These are phyloP conservation scores for Prunella fulvescens DNA, from an alignment of 2,113 vertebrate genomes.

Conservation along the genomic window DNA sequence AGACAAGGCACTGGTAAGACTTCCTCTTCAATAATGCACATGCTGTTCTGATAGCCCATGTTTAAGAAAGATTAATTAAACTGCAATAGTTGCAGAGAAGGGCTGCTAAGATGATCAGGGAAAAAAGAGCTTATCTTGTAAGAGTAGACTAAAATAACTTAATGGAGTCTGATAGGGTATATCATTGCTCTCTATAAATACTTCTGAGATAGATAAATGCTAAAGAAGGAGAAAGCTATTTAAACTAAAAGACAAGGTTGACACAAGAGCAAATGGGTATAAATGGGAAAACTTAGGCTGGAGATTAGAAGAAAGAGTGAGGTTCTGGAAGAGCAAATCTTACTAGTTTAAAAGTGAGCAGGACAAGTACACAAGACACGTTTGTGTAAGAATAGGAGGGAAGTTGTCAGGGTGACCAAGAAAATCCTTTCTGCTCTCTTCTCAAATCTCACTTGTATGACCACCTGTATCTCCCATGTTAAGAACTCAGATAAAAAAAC, in stretches of 20 bases:
- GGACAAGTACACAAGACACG: neutral
- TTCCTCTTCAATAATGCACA: neutral
- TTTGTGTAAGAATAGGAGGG: neutral
- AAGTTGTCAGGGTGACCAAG: neutral
- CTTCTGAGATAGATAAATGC: conserved; percentile 53
- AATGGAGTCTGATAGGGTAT: conserved; percentile 42
- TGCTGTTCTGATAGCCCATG: neutral
- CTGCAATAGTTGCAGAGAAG: conserved; percentile 1
- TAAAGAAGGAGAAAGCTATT: conserved; percentile 46
- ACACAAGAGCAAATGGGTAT: conserved; percentile 44
- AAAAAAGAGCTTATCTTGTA: conserved; percentile 45
- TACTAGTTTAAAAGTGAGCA: conserved; percentile 11
- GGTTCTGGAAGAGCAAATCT: conserved; percentile 5
- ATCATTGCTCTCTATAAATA: conserved; percentile 58
- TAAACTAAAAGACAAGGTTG: conserved; percentile 54
- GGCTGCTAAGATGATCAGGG: neutral
- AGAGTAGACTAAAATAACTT: conserved; percentile 51
- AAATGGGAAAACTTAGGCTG: conserved; percentile 15
- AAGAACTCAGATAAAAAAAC: neutral
- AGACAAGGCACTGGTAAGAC: neutral
- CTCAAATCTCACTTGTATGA: neutral
- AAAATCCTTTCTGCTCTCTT: neutral
- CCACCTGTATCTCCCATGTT: neutral
- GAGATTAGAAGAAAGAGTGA: conserved; percentile 6
- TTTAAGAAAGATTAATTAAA: conserved; percentile 59